Evolutionary conservation across 2,888 invertebrate genomes (phyloP), one percentile per base, ranked within the genome.

Genomic region (Eurois occulta): DNA sequence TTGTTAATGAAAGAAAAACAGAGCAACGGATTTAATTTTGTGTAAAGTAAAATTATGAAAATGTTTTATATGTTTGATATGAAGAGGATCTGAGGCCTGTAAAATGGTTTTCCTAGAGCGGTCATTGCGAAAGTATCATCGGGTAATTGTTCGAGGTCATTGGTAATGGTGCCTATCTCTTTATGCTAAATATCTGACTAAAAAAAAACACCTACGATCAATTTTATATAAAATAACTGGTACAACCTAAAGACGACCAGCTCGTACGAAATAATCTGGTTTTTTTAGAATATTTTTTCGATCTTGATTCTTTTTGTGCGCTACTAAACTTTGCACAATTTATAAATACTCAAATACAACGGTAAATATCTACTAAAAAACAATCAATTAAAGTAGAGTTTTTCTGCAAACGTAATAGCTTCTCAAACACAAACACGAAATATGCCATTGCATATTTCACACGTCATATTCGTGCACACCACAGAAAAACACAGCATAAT

Each of bases 1-100:
- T 77, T 78, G n/a, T 48, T 13, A 73, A 60, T 78, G 62, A 78
- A 86, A 84, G 84, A 78, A 78, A 83, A 86, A 86, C 78, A 83
- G 52, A 70, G 38, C 46, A 41, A 21, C 11, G 18, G n/a, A n/a
- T 65, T 38, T 64, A 6, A 38, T 72, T 72, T 13, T 66, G 60
- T 35, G 28, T 24, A 24, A 28, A 71, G n/a, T 16, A 62, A 28
- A 71, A 48, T 80, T 73, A 79, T 52, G 35, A 71, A 80, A 62
- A 48, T 64, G 21, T 72, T 72, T 72, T 66, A 5, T 16, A 24
- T 41, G 13, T 48, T 64, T 41, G 13, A 24, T 68, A 58, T 76
- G 6, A 28, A 35, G n/a, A 60, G 52, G 24, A 43, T 75, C 43
- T 67, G 24, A 1, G 35, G 38, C 35, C 7, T 13, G 10, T 13